phyloP scores from a whole-genome alignment of 2,888 invertebrate species.

The Raillietiella orientalis region DNA sequence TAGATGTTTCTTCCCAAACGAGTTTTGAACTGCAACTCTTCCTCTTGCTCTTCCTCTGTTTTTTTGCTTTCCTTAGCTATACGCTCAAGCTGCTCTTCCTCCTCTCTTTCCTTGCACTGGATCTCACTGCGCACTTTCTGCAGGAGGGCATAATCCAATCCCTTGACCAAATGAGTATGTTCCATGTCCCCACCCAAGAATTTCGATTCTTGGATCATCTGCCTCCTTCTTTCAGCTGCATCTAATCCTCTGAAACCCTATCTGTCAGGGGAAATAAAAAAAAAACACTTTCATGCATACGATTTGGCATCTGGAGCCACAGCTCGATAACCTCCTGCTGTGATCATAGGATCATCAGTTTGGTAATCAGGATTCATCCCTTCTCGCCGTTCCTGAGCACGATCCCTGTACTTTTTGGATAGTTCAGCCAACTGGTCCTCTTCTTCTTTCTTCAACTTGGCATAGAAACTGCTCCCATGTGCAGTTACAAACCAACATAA shows the following conservation, averaged over 20 bases:
- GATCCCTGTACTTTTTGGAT: conserved; percentile 67
- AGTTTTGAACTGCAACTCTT: conserved; percentile 50
- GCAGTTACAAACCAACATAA: conserved; percentile 1
- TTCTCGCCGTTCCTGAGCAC: conserved; percentile 64
- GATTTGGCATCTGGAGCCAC: conserved; percentile 89
- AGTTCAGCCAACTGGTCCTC: conserved; percentile 77
- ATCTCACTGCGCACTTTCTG: conserved; percentile 77
- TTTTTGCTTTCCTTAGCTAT: conserved; percentile 22
- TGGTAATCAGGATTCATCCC: conserved; percentile 24
- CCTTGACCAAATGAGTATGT: conserved; percentile 98
- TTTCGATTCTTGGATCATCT: conserved; percentile 91
- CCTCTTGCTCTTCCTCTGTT: conserved; percentile 22
- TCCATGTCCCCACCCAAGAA: conserved; percentile 99
- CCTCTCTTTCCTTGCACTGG: conserved; percentile 35
- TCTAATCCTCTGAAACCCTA: conserved; percentile 20
- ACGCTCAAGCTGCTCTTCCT: conserved; percentile 43
- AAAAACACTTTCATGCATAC: conserved; percentile 11
- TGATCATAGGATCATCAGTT: conserved; percentile 42
- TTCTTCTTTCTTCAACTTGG: conserved; percentile 70
- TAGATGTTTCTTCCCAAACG: conserved; percentile 42
- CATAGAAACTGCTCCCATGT: conserved; percentile 31
- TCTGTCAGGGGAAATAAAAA: not conserved
- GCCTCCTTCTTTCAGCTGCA: conserved; percentile 71
- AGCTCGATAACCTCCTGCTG: conserved; percentile 57
- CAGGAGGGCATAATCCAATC: conserved; percentile 60